Base-by-base conservation (phyloP, 2,113 vertebrate species). In the Chionomys nivalis region DNA sequence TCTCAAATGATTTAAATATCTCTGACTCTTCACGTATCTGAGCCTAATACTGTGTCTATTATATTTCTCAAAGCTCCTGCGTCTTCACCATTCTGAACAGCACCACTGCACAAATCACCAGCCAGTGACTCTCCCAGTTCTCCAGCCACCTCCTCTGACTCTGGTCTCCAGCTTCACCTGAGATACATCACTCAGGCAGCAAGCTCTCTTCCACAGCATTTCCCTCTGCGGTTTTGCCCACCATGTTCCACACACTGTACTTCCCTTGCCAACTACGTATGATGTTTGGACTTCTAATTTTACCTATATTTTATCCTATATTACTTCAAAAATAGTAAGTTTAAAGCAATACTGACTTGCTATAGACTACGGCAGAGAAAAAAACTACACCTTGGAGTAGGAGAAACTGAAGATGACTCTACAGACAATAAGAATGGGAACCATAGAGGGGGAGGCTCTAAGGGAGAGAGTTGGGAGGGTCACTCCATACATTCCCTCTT, bases 1-100 rank as follows among this genome's bases (percentile, higher is more conserved):
- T 94, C 93, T 96, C 87, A 95, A 89, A 96, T 91, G 61, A 39
- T 13, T 16, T 94, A 91, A 93, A 95, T 44, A 55, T 83, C 92
- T 92, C 89, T 91, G 89, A 36, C 36, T 94, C 66, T 49, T 96
- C 86, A 78, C 26, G 36, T 23, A 16, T 81, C 77, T 87, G 52
- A 70, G 86, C 81, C 79, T 89, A 63, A 94, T 5, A 12, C 0
- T 86, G 55, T 1, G 4, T 49, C 88, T 66, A 70, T 0, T 85
- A 42, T 28, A 7, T 33, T 73, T 93, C 26, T 91, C 91, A 94
- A 86, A 94, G 31, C 61, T 36, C 72, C 72, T 91, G 78, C 49
- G 16, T 77, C 90, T 52, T 87, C 31, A 75, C 89, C 28, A 95
- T 61, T 96, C 68, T 78, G 91, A 97, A 87, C 33, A 52, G 68